A percentile compares a stretch with the other conserved stretches of the same genome.
Conservation (phyloP, 2,113 vertebrate genomes). For the Paramisgurnus dabryanus region DNA sequence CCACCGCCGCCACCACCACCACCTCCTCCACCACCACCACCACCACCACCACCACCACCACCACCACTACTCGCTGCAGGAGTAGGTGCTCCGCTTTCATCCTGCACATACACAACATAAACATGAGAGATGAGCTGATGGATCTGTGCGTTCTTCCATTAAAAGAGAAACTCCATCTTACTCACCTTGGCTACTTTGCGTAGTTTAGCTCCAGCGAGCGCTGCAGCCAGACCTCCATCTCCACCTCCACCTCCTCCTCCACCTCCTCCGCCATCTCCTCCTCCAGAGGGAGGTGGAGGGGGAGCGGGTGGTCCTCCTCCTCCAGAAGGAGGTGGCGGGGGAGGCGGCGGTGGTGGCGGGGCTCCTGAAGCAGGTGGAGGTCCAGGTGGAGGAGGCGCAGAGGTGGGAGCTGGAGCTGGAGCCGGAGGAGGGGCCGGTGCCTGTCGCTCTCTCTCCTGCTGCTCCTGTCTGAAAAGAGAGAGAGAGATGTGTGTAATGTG, state of each 20-base stretch:
- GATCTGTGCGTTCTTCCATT: not conserved
- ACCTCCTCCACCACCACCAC: conserved; percentile 58
- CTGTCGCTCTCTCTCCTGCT: conserved; percentile 67
- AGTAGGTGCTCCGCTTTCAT: conserved; percentile 66
- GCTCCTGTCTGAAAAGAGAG: conserved; percentile 61
- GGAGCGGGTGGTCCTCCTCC: conserved; percentile 49
- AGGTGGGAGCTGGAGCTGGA: conserved; percentile 55
- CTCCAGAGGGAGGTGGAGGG: conserved; percentile 69
- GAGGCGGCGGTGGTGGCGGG: conserved; percentile 74
- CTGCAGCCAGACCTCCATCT: conserved; percentile 77
- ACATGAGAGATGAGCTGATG: not conserved
- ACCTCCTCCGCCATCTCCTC: conserved; percentile 50
- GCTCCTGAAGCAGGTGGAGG: conserved; percentile 72
- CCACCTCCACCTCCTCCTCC: conserved; percentile 61
- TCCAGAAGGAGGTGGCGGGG: conserved; percentile 49
- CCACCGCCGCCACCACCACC: conserved; percentile 58
- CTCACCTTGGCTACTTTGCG: conserved; percentile 84
- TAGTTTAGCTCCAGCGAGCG: conserved; percentile 86
- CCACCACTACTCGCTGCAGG: conserved; percentile 61
- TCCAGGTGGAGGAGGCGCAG: conserved; percentile 48
- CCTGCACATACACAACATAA: conserved; percentile 64
- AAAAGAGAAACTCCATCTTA: not conserved
- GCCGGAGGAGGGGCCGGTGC: conserved; percentile 66
- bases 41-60: conserved; percentile 58
- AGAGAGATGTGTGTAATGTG: not conserved